A percentile compares a stretch with the other conserved stretches of the same genome.
Evolutionary conservation across 2,888 invertebrate genomes (phyloP).

Genomic region (Plutella xylostella): DNA sequence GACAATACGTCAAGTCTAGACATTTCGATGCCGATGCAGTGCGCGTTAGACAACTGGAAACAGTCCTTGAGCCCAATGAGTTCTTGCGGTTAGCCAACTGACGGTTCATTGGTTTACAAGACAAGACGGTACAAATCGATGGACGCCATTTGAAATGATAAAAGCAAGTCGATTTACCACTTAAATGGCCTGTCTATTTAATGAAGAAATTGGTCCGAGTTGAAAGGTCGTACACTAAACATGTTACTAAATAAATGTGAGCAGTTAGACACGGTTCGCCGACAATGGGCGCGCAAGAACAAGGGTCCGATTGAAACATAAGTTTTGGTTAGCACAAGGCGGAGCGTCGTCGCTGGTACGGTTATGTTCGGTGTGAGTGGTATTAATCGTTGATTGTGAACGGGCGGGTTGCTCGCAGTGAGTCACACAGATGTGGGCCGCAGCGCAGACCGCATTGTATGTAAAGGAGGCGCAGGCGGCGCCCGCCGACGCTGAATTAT

Average conservation of each 20-base stretch:
- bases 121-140: not conserved
- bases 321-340: conserved; percentile 20
- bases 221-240: conserved; percentile 1
- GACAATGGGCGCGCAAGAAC: conserved; percentile 31
- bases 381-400: conserved; percentile 58
- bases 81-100: conserved; percentile 4
- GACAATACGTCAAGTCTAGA: conserved; percentile 2
- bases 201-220: not conserved
- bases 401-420: conserved; percentile 49
- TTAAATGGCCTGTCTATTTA: conserved; percentile 14
- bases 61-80: conserved; percentile 2
- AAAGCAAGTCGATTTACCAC: conserved; percentile 28
- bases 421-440: conserved; percentile 63
- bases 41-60: conserved; percentile 2
- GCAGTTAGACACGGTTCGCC: conserved; percentile 33
- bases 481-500: conserved; percentile 38
- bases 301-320: conserved; percentile 26
- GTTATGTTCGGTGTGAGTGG: conserved; percentile 21
- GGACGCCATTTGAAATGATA: no score
- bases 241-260: conserved; percentile 10
- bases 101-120: conserved; percentile 2
- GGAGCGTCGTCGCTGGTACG: not conserved
- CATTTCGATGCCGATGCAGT: not conserved
- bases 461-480: conserved; percentile 60
- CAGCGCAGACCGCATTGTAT: conserved; percentile 43